These are phyloP conservation scores for Hydrozoanthus gracilis DNA, from an alignment of 92 coral and sea anemone species.

Conservation along the genomic window DNA sequence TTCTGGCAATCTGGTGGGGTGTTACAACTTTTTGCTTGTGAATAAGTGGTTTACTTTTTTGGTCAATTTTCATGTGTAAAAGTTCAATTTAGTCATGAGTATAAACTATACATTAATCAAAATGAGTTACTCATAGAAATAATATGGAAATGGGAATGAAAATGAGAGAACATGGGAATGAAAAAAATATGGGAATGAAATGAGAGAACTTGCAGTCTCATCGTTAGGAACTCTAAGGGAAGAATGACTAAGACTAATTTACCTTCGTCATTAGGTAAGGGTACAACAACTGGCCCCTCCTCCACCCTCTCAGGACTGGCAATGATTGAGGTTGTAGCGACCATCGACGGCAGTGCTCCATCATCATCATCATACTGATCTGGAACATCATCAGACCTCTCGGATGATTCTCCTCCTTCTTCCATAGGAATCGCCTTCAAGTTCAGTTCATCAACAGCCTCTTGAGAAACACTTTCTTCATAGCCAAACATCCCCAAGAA, in stretches of 20 bases:
- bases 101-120: too few relatives aligned
- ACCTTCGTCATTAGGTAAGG: constrained; percentile 3
- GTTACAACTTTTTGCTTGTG: too few relatives aligned
- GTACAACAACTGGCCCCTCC: not conserved
- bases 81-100: too few relatives aligned
- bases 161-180: not conserved
- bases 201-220: not conserved
- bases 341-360: constrained; percentile 25
- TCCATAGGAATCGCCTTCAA: constrained; percentile 55
- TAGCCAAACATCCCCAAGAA: constrained; percentile 96
- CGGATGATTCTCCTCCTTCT: constrained; percentile 24
- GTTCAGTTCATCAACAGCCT: constrained; percentile 80
- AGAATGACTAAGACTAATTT: not conserved
- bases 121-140: too few relatives aligned
- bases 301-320: not conserved
- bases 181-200: too few relatives aligned
- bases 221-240: too few relatives aligned
- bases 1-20: too few relatives aligned
- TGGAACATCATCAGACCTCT: constrained; percentile 29
- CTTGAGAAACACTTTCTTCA: constrained; percentile 86
- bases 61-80: too few relatives aligned
- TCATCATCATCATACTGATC: constrained; percentile 38
- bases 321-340: constrained; percentile 17
- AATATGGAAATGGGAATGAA: too few relatives aligned
- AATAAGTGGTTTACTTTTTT: too few relatives aligned